Evolutionary conservation across 2,797 vertebrate species (phyloP), one percentile per base, ranked within the genome.

Genomic region (Ptychobarbus kaznakovi): DNA sequence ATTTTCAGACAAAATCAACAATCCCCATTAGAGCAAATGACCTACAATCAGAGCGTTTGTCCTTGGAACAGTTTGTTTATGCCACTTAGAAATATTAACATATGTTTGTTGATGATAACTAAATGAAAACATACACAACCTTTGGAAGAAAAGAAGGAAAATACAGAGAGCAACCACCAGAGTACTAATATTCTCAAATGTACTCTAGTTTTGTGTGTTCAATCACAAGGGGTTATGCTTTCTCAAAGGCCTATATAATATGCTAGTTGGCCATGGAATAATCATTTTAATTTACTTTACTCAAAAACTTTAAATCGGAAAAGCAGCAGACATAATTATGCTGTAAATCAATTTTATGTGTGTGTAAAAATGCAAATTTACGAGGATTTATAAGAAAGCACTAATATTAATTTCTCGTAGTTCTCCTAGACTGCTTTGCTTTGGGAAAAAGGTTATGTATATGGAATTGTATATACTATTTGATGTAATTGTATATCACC

Each of bases 1-100:
- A 70, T 86, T 86, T 88, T 82, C 63, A 78, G 68, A 76, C 38
- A 42, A 28, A 83, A 86, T 86, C 75, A 83, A 80, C 68, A 74
- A 61, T 80, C 68, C 80, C 58, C 66, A 68, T 75, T 56, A 80
- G 66, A 80, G 65, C 56, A 58, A 80, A 80, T 63, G 66, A 80
- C 74, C 58, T 75, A 82, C 87, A 88, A 80, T 86, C 68, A 88
- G 20, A 68, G 38, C 11, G 25, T 72, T 40, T 82, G 80, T 79
- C 73, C 83, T 85, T 63, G 51, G 15, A 66, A 40, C 66, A 20
- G 70, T 88, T 78, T 65, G 65, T 74, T 82, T 79, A 28, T 74
- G 69, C 32, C 38, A 42, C 25, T 49, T 66, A 16, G 28, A 65
- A 79, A 56, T 32, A 68, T 63, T 75, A 80, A 75, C 44, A 80